Evolutionary conservation across 2,888 invertebrate genomes (phyloP).

Genomic region (Cephus runcator): DNA sequence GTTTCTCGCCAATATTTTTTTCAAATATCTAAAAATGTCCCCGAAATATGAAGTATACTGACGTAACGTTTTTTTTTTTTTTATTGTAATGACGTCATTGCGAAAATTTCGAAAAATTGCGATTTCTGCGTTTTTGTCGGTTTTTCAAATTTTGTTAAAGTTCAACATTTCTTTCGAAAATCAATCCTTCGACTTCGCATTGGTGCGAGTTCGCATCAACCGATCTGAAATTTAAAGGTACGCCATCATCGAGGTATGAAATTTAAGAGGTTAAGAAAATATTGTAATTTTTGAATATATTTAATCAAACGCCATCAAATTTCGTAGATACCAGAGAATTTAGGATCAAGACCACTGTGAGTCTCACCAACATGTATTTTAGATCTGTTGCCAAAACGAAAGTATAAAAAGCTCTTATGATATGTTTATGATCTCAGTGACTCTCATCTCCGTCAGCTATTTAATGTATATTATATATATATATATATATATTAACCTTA

Average conservation of each 20-base stretch:
- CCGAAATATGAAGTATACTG: neutral
- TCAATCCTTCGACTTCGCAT: too few relatives aligned
- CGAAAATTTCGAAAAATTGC: neutral
- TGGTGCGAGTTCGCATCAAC: too few relatives aligned
- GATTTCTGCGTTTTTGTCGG: too few relatives aligned
- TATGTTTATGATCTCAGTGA: constrained; percentile 19
- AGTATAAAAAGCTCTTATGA: constrained; percentile 19
- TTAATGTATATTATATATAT: neutral
- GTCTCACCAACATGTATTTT: neutral
- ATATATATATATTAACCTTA: neutral
- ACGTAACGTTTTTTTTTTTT: neutral
- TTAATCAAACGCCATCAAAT: neutral
- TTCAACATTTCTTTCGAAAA: too few relatives aligned
- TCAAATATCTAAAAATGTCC: neutral
- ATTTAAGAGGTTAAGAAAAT: too few relatives aligned
- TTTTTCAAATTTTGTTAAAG: too few relatives aligned
- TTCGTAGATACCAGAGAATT: neutral
- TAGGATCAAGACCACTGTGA: neutral
- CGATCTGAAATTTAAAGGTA: too few relatives aligned
- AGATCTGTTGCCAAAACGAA: constrained; percentile 30
- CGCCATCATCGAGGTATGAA: too few relatives aligned
- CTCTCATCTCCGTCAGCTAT: neutral
- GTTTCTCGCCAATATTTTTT: neutral
- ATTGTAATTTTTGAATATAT: too few relatives aligned
- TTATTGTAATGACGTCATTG: neutral